Conservation (phyloP, 2,797 vertebrate genomes). For the Rhinatrema bivittatum region DNA sequence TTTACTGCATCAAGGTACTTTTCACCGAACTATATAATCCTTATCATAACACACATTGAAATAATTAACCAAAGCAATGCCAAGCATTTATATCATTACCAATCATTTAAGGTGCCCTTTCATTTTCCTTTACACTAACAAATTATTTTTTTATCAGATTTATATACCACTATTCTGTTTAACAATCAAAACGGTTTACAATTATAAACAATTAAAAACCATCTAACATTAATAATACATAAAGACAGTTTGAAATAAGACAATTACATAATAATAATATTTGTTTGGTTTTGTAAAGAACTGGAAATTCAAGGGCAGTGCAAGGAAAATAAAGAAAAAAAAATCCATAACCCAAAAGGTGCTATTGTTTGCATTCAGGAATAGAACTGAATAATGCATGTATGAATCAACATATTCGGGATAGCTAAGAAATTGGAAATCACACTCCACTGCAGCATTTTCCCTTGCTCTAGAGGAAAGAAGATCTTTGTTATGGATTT, state of each 20-base stretch:
- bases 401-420: constrained; percentile 65
- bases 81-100: constrained; percentile 54
- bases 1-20: no score
- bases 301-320: constrained; percentile 66
- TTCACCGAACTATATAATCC: no score
- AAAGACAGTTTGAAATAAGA: no score
- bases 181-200: no score
- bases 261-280: no score
- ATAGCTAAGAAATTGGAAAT: constrained; percentile 65
- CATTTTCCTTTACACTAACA: constrained; percentile 54
- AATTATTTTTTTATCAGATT: no score
- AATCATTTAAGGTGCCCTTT: constrained; percentile 52
- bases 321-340: no score
- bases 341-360: constrained; percentile 33
- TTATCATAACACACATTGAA: no score
- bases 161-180: no score
- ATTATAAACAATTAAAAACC: no score
- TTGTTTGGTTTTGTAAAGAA: constrained; percentile 61
- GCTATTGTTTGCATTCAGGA: constrained; percentile 48
- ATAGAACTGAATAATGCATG: constrained; percentile 57
- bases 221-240: no score
- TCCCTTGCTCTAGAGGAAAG: constrained; percentile 50
- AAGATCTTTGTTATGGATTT: constrained; percentile 62
- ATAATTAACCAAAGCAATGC: constrained; percentile 48
- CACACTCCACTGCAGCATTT: constrained; percentile 55